Conservation (phyloP, 2,797 vertebrate genomes). For the Galago senegalensis region DNA sequence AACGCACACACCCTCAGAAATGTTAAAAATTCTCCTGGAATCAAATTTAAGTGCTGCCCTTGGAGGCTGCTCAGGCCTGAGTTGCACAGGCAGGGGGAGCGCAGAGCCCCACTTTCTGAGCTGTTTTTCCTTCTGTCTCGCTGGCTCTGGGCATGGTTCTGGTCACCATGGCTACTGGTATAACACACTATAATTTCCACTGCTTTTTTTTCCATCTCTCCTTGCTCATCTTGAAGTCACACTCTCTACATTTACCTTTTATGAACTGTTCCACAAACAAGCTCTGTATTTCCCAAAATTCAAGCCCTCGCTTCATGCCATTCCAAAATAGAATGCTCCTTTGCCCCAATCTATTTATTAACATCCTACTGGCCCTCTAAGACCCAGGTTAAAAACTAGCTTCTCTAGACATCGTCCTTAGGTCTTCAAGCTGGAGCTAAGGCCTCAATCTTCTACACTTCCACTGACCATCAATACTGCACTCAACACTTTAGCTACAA, state of each 20-base stretch:
- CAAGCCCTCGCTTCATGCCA: not conserved
- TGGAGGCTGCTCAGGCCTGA: not conserved
- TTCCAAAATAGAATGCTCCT: conserved; percentile 7
- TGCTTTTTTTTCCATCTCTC: conserved; percentile 12
- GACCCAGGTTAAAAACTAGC: not conserved
- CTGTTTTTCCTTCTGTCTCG: not conserved
- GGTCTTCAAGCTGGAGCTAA: not conserved
- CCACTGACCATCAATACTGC: not conserved
- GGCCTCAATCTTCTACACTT: not conserved
- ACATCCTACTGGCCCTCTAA: not conserved
- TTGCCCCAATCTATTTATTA: conserved; percentile 23
- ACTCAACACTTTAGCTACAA: not conserved
- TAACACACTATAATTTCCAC: not conserved
- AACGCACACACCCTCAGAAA: not conserved
- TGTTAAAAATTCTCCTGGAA: not conserved
- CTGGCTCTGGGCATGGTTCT: not conserved
- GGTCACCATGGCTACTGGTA: not conserved
- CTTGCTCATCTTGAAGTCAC: conserved; percentile 3
- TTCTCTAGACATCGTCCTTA: not conserved
- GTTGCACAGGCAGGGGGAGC: not conserved
- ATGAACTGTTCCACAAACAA: conserved; percentile 15
- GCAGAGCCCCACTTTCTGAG: not conserved
- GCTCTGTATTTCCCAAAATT: conserved; percentile 39
- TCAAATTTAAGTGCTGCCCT: not conserved
- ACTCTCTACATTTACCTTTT: conserved; percentile 4